These are phyloP conservation scores for Calliphora vicina DNA, from an alignment of 1,140 invertebrate species.

Conservation along the genomic window DNA sequence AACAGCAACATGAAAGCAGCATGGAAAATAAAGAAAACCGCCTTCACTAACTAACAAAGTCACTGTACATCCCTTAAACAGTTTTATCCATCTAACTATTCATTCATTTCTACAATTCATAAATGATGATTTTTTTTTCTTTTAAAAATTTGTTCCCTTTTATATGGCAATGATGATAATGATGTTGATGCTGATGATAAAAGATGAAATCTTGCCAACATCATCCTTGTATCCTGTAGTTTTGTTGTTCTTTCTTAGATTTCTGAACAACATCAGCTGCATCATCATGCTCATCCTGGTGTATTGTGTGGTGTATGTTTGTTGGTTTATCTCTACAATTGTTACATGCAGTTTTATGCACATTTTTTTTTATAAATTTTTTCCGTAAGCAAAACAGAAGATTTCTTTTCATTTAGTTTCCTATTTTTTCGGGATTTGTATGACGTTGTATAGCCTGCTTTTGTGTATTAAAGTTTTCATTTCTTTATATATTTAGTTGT, in stretches of 20 bases:
- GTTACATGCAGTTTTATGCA: background rate
- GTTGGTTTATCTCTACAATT: background rate
- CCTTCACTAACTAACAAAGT: background rate
- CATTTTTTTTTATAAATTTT: background rate
- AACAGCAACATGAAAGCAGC: no score
- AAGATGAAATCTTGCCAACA: background rate
- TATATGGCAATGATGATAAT: no score
- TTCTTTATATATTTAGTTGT: no score
- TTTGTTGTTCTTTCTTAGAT: background rate
- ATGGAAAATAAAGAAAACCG: background rate
- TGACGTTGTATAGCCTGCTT: no score
- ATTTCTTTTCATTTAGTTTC: no score
- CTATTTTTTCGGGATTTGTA: no score
- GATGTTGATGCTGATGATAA: background rate
- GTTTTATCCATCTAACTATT: background rate
- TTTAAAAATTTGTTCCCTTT: no score
- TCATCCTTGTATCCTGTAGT: background rate
- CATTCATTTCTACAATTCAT: background rate
- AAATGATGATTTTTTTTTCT: background rate
- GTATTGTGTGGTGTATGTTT: background rate
- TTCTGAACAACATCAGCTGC: constrained; percentile 21
- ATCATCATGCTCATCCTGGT: background rate
- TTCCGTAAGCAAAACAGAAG: no score
- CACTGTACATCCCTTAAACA: background rate
- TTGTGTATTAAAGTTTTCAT: no score